A percentile compares a stretch with the other conserved stretches of the same genome.
Conservation (phyloP, 2,888 invertebrate genomes). For the Dugesia japonica region DNA sequence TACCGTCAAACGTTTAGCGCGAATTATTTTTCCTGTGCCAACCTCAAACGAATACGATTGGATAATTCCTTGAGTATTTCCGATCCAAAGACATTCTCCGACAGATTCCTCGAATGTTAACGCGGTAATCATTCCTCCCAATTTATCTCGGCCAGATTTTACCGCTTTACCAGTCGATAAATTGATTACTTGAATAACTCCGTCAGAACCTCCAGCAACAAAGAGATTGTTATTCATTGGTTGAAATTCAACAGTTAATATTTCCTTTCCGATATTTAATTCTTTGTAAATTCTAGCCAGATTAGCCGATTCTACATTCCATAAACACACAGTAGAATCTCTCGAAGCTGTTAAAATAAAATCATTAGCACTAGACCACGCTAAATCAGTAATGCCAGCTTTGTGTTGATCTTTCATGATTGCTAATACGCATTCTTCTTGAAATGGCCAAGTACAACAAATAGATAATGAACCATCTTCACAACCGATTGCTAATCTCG, state of each 20-base stretch:
- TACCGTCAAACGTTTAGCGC: slow-evolving; percentile 22
- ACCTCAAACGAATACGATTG: slow-evolving; percentile 24
- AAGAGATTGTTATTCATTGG: slow-evolving; percentile 71
- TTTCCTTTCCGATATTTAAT: slow-evolving; percentile 28
- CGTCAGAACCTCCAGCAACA: slow-evolving; percentile 54
- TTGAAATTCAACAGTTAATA: slow-evolving; percentile 59
- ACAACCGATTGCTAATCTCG: slow-evolving; percentile 21
- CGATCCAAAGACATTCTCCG: slow-evolving; percentile 23
- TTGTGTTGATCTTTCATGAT: slow-evolving; percentile 52
- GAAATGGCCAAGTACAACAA: slow-evolving; percentile 21
- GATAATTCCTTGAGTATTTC: slow-evolving; percentile 21
- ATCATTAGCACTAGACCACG: slow-evolving; percentile 72
- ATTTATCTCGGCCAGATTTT: slow-evolving; percentile 14
- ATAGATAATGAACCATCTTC: slow-evolving; percentile 25
- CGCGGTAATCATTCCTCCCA: not conserved
- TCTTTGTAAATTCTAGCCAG: slow-evolving; percentile 40
- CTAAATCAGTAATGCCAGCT: slow-evolving; percentile 62
- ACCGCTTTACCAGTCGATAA: slow-evolving; percentile 58
- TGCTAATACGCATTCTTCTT: not conserved
- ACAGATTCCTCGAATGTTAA: slow-evolving; percentile 3
- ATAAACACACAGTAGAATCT: slow-evolving; percentile 61
- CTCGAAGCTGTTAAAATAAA: slow-evolving; percentile 62
- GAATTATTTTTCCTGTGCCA: slow-evolving; percentile 9
- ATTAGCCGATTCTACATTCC: slow-evolving; percentile 53
- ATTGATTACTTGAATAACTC: slow-evolving; percentile 63